Conservation (phyloP, 1,140 invertebrate species). For the Dendroctonus ponderosae region DNA sequence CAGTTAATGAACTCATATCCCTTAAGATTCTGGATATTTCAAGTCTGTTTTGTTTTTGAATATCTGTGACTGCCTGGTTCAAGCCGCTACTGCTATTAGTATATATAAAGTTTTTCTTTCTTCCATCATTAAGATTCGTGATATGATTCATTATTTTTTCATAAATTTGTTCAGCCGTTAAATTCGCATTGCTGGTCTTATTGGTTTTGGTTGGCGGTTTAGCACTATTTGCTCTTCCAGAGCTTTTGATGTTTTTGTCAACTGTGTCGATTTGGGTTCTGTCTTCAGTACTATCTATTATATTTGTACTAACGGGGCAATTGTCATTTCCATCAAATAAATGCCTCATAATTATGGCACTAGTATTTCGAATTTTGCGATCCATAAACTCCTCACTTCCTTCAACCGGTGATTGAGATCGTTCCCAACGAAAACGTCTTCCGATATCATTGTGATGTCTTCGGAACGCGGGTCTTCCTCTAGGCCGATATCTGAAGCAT, state of each 20-base stretch:
- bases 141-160: conserved; percentile 45
- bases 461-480: too few relatives aligned
- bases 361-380: conserved; percentile 42
- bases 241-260: too few relatives aligned
- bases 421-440: too few relatives aligned
- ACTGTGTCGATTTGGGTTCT: not conserved
- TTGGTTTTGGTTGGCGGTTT: conserved; percentile 9
- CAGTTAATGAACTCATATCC: conserved; percentile 35
- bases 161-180: conserved; percentile 33
- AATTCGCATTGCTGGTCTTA: conserved; percentile 1
- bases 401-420: conserved; percentile 34
- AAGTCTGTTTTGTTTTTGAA: conserved; percentile 42
- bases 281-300: not conserved
- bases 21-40: conserved; percentile 43
- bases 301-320: conserved; percentile 6
- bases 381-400: conserved; percentile 44
- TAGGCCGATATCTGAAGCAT: too few relatives aligned
- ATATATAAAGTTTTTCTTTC: conserved; percentile 44
- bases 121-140: conserved; percentile 41
- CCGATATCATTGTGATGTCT: too few relatives aligned
- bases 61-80: conserved; percentile 42
- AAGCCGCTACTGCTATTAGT: conserved; percentile 35
- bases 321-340: conserved; percentile 37
- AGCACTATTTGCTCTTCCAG: not conserved
- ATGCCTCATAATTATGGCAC: conserved; percentile 44